Base-by-base conservation (phyloP, 2,113 vertebrate genomes). In the Ophiodon elongatus region DNA sequence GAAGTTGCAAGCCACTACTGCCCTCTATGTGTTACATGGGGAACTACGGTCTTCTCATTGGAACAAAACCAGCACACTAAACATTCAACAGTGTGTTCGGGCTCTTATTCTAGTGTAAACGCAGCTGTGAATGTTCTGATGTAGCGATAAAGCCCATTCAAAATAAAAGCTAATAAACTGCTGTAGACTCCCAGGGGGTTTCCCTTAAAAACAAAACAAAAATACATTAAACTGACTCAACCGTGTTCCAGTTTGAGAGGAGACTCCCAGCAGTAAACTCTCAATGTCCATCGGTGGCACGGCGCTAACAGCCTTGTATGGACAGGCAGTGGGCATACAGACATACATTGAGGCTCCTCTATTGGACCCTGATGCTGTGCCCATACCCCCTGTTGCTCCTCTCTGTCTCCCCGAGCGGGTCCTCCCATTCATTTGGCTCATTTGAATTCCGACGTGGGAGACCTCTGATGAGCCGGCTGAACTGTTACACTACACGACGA, bases 381-480 rank as follows among this genome's bases (percentile, higher is more conserved):
- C 90, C 79, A 77, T 47, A 88, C 89, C 88, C 90, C 92, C 90
- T 10, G 71, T 82, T 80, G 87, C 79, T 89, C 75, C 71, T 70
- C 86, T 91, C 81, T 87, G 75, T 85, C 80, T 80, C 52, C 70
- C 59, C 25, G 25, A 79, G 52, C 47, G 31, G 79, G 85, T 88
- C 80, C 83, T 92, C 80, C 67, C 84, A 85, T 94, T 93, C 86
- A 92, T 90, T 84, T 84, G 75, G 71, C 87, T 90, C 87, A 91
- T 92, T 93, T 90, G 85, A 90, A 94, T 92, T 92, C 89, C 70
- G 71, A 78, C 82, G 87, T 74, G 85, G 50, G 64, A 89, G 92
- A 92, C 89, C 89, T 82, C 89, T 64, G 78, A 93, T 83, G 68
- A 86, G 88, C 67, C 21, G 67, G 64, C 68, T 84, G 88, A 92